Base-by-base conservation (phyloP, 2,888 invertebrate genomes). In the Eurytoma californica region DNA sequence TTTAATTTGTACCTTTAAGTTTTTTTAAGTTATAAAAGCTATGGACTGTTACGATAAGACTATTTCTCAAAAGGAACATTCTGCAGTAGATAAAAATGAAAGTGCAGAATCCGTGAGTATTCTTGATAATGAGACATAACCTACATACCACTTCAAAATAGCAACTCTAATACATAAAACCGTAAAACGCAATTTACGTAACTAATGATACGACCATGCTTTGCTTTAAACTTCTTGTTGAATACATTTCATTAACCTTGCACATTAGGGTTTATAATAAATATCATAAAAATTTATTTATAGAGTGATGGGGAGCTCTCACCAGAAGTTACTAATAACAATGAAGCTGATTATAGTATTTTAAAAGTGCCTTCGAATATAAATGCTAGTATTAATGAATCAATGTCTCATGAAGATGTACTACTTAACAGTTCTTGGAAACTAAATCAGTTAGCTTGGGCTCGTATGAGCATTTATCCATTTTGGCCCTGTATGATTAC, bases 391-490 rank as follows among this genome's bases (percentile, higher is more conserved):
- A 28, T 30, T 18, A 65, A 73, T 60, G n/a, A 75, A 39, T 76
- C 65, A 9, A 16, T 57, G 0, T 58, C 72, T 24, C 75, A 61
- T 24, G 78, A 81, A 72, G 76, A 76, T 13, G 9, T 81, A 20
- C 1, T 81, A 13, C 58, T 69, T 24, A 75, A 72, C 30, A 74
- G 80, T 66, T 13, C 69, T 24, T 82, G 82, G 82, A n/a, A 80
- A 67, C 24, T 79, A 47, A 63, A 67, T 0, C 72, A 82, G 69
- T 68, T 82, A 61, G 82, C 81, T n/a, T 82, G 82, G 82, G 82
- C 82, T 60, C 75, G 82, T 30, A 81, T 81, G 79, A 82, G 82
- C 75, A 82, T 75, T 79, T 82, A 82, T 72, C 82, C 82, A 55
- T 82, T 82, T 51, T 82, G 82, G 82, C 82, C 82, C 3, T 82